phyloP scores from a whole-genome alignment of 2,888 invertebrate genomes.

The Heteropelma amictum region DNA sequence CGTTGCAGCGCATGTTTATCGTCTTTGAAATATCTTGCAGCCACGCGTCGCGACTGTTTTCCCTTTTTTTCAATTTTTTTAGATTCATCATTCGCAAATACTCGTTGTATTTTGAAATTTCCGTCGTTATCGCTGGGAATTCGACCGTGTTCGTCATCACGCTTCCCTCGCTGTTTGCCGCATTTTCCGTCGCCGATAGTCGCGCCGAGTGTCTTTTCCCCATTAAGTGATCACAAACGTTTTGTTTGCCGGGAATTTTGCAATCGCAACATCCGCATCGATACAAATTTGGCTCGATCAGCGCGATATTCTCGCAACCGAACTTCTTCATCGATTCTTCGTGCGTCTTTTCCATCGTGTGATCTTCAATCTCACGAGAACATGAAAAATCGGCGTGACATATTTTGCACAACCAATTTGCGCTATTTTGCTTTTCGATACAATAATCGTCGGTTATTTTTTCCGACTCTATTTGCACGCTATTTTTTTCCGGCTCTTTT shows the following conservation, averaged over 20 bases:
- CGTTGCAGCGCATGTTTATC: neutral
- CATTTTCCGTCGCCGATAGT: neutral
- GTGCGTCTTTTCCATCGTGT: neutral
- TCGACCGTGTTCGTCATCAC: neutral
- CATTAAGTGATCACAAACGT: neutral
- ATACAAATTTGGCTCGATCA: neutral
- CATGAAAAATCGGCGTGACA: neutral
- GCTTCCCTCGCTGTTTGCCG: neutral
- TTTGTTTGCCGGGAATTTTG: conserved; percentile 2
- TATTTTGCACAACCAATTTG: neutral
- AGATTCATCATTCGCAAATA: neutral
- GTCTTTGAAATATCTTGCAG: neutral
- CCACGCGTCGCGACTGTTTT: neutral
- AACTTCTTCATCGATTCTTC: neutral
- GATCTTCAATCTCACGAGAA: neutral
- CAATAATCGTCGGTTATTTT: neutral
- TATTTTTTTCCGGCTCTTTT: too few species aligned
- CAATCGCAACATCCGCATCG: conserved; percentile 28
- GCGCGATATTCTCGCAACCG: conserved; percentile 13
- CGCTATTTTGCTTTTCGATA: neutral
- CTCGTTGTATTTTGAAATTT: neutral
- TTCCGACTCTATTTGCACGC: neutral
- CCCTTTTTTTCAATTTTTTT: neutral
- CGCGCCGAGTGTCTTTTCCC: neutral
- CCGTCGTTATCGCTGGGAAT: neutral